phyloP scores from a whole-genome alignment of 2,113 vertebrate species.

The Psammodynastes pulverulentus region DNA sequence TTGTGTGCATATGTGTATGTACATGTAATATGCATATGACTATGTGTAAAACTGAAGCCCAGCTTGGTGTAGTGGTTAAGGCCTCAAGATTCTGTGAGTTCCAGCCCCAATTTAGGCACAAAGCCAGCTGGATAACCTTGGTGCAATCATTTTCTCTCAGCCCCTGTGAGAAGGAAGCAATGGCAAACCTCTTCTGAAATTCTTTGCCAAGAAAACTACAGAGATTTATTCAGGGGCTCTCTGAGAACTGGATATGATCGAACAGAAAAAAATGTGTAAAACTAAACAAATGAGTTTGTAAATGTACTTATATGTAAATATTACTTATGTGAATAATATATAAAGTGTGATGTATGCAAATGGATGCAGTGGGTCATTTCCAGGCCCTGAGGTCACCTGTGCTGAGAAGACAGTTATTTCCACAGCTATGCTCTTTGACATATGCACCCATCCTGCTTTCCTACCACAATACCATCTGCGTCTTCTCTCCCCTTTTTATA shows the following conservation, averaged over 20 bases:
- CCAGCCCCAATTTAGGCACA: background rate
- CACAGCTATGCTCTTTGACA: background rate
- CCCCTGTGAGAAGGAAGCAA: background rate
- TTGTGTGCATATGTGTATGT: background rate
- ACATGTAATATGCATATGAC: background rate
- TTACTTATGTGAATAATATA: background rate
- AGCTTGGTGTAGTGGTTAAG: background rate
- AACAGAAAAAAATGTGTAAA: background rate
- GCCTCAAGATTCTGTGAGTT: background rate
- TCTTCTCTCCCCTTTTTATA: background rate
- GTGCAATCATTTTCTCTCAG: background rate
- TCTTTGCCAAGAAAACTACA: background rate
- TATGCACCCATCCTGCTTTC: background rate
- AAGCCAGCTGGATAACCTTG: background rate
- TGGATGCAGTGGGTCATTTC: background rate
- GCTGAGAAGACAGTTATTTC: background rate
- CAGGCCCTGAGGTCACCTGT: background rate
- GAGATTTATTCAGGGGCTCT: background rate
- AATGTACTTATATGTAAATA: background rate
- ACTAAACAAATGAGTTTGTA: background rate
- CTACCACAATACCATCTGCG: background rate
- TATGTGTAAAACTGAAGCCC: background rate
- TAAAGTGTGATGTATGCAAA: background rate
- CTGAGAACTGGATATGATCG: background rate
- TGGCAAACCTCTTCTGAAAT: background rate